Base-by-base conservation (phyloP, 2,113 vertebrate species). In the Hassar affinis region DNA sequence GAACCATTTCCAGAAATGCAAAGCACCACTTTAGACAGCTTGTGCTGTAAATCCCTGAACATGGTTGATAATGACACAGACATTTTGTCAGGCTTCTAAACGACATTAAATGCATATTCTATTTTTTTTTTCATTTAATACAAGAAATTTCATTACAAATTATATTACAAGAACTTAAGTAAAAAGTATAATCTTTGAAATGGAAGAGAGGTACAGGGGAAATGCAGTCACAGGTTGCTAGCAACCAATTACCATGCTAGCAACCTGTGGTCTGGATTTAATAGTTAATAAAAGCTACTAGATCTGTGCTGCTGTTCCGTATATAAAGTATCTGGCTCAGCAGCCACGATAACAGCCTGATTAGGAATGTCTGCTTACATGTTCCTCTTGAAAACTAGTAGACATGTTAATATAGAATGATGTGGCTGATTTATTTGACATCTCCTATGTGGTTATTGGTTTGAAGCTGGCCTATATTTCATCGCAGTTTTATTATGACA, bases 381-480 rank as follows among this genome's bases (percentile, higher is more conserved):
- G 35, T 9, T 42, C 35, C 9, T 25, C 66, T 2, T 69, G 20
- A 69, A 69, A 18, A 69, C 35, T 10, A 42, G 20, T 69, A 20
- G 20, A 22, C 15, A 52, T 51, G 17, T 33, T 47, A 74, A 47
- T 47, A n/a, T 22, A 27, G 72, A 52, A 61, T 33, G 61, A 64
- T 33, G 14, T 64, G 30, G 30, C 61, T 81, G 85, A 84, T 84
- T 80, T 62, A 80, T 84, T 61, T 51, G 22, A 68, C 33, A 38
- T 3, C 17, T 68, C 38, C 27, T 68, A 49, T 57, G 83, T 64
- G 64, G 71, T 47, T 77, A 84, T 81, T 84, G 59, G 80, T 86
- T 84, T 83, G 56, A 79, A 84, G 72, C 78, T 77, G 77, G 78
- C 81, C 72, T 66, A 30, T 78, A 45, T 83, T 83, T 52, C 72